phyloP scores from a whole-genome alignment of 92 coral and sea anemone species.

The Plumapathes pennacea region DNA sequence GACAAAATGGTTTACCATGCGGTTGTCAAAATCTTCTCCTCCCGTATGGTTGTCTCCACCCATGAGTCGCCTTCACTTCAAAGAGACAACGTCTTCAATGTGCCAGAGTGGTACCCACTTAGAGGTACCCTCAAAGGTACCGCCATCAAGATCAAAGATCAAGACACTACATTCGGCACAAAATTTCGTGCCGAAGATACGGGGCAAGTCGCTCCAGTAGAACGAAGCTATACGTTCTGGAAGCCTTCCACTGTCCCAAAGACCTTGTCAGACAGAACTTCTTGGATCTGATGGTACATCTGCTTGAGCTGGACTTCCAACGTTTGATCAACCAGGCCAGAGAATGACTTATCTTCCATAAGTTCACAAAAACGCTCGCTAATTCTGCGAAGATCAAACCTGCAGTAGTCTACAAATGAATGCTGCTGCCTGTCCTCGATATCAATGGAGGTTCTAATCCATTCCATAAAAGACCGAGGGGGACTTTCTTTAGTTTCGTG shows the following conservation, averaged over 20 bases:
- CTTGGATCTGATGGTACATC: too few relatives aligned
- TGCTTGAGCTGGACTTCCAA: too few relatives aligned
- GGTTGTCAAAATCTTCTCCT: conserved; percentile 94
- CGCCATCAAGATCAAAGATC: conserved; percentile 97
- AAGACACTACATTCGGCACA: conserved; percentile 80
- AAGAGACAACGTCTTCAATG: conserved; percentile 94
- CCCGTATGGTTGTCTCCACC: conserved; percentile 96
- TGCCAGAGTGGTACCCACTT: conserved; percentile 80
- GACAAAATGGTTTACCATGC: conserved; percentile 72
- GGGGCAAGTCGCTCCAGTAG: too few relatives aligned
- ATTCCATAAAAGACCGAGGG: conserved; percentile 45
- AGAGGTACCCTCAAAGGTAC: conserved; percentile 99
- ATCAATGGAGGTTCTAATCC: conserved; percentile 32
- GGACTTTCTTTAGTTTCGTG: too few relatives aligned
- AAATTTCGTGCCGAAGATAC: conserved; percentile 93
- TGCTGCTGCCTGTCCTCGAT: conserved; percentile 5
- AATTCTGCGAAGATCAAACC: conserved; percentile 53
- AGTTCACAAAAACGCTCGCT: conserved; percentile 28
- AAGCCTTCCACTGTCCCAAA: too few relatives aligned
- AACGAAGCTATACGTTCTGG: too few relatives aligned
- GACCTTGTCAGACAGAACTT: too few relatives aligned
- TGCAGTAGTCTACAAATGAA: conserved; percentile 45
- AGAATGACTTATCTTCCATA: conserved; percentile 32
- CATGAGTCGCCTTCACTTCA: conserved; percentile 95
- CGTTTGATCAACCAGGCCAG: conserved; percentile 11